Base-by-base conservation (phyloP, 1,140 invertebrate genomes). In the Phocides pigmalion region DNA sequence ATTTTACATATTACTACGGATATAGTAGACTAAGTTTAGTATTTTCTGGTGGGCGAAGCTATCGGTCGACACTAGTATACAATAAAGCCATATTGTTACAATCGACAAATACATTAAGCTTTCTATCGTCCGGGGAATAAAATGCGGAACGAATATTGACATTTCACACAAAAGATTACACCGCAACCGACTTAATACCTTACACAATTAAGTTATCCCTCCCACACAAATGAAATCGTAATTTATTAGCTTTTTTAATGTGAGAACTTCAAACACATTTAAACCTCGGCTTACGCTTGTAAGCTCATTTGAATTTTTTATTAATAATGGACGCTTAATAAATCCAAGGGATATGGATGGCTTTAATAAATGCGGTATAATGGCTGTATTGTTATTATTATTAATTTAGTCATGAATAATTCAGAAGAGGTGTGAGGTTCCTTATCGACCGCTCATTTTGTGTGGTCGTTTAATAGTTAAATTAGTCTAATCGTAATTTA, bases 281-380 rank as follows among this genome's bases (percentile, higher is more conserved):
- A 78, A 76, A 70, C 74, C 62, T 22, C 19, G 61, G 74, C 72
- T 84, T 84, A 84, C 72, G 66, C 47, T 54, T 73, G 79, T 84
- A 82, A 82, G 62, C 72, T 76, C 71, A 80, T 78, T 81, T 84
- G 77, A 84, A 81, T 84, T 82, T 82, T 84, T 84, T 84, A 84
- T 83, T 81, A 83, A 81, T 79, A 81, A 70, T 61, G 49, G 53
- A 42, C 58, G 56, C 59, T 70, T 73, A 79, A 76, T 79, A 79
- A 72, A 70, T 65, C 66, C 62, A 8, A 53, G 46, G 68, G 46
- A 66, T 71, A 80, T 70, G 63, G 68, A 72, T 72, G 69, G 72
- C 42, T 58, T 64, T 72, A 65, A 72, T 70, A 73, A 73, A 72
- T 73, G 62, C 63, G 66, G 66, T 54, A 32, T 76, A 71, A 79